These are phyloP conservation scores for Leptonema lineaticorne DNA, from an alignment of 1,140 invertebrate genomes.

Conservation along the genomic window DNA sequence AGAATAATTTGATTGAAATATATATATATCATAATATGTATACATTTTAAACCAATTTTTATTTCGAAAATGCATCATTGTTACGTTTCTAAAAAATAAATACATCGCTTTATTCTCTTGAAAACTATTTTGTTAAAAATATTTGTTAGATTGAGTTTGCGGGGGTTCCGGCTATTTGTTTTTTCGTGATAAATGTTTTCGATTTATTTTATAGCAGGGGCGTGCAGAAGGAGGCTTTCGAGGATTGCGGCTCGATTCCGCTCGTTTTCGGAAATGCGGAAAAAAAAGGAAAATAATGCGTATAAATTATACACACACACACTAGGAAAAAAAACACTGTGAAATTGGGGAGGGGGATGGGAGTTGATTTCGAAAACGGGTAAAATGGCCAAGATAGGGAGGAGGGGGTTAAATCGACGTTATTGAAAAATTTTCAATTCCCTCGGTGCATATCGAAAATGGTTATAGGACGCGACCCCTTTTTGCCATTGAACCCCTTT, in stretches of 20 bases:
- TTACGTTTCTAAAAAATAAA: too few relatives aligned
- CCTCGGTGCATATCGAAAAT: slow-evolving; percentile 17
- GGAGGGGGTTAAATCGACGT: slow-evolving; percentile 1
- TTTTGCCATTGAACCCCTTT: background rate
- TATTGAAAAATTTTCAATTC: slow-evolving; percentile 32
- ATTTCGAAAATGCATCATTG: too few relatives aligned
- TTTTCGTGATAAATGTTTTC: slow-evolving; percentile 30
- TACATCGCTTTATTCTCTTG: too few relatives aligned
- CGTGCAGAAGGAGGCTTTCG: slow-evolving; percentile 21
- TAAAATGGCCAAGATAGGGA: too few relatives aligned
- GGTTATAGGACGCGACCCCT: background rate
- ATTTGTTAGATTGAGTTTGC: background rate
- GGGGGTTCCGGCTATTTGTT: slow-evolving; percentile 24
- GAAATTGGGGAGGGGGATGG: background rate
- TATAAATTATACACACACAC: slow-evolving; percentile 18
- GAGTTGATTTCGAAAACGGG: too few relatives aligned
- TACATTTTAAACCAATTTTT: too few relatives aligned
- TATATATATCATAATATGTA: too few relatives aligned
- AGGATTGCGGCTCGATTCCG: slow-evolving; percentile 9
- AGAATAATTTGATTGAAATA: too few relatives aligned
- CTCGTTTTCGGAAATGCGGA: background rate
- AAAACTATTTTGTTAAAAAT: slow-evolving; percentile 22
- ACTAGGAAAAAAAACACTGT: too few relatives aligned
- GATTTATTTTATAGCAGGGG: slow-evolving; percentile 30
- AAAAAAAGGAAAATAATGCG: background rate